Evolutionary conservation across 37 sponge, comb jelly and placozoan species (phyloP), one percentile per base, ranked within the genome.

Genomic region (Dysidea cf. avara): DNA sequence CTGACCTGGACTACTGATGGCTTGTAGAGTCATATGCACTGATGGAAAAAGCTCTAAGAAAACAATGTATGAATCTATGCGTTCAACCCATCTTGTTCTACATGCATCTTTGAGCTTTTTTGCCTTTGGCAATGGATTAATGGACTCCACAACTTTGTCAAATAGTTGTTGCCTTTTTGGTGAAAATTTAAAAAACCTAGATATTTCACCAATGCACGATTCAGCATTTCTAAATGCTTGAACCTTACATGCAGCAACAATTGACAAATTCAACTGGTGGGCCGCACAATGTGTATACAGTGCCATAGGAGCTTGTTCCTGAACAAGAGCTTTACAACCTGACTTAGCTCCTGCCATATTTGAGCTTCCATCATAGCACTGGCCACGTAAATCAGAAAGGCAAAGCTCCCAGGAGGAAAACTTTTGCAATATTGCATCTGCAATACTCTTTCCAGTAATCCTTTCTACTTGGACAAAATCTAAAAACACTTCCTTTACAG

Each of bases 71-170:
- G 85, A 67, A n/a, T 83, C 71, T 59, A 56, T 53, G 20, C 76
- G 32, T 47, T 83, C 64, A 58, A 83, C 70, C 78, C 78, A 84
- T 9, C 85, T 52, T n/a, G 85, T 84, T 53, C 73, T 6, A 58
- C 84, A 83, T 40, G 66, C 64, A 76, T 76, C 84, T 25, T 77
- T 76, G 55, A 85, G 79, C 63, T 85, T 76, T 43, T 68, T 66
- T 31, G 52, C 66, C 37, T 54, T 37, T 54, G 68, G 18, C 56
- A 33, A 53, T 33, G 73, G 30, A 21, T 37, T 2, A 7, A 29
- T 16, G 22, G 43, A 18, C 26, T 84, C 78, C 26, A 77, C 66
- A 49, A 54, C 56, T 39, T 37, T 55, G n/a, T 78, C 80, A 9
- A 78, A 51, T 6, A 83, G 25, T 48, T 63, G 59, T 63, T 83